Evolutionary conservation across 2,888 invertebrate species (phyloP).

Genomic region (Lepetodrilus schrolli): DNA sequence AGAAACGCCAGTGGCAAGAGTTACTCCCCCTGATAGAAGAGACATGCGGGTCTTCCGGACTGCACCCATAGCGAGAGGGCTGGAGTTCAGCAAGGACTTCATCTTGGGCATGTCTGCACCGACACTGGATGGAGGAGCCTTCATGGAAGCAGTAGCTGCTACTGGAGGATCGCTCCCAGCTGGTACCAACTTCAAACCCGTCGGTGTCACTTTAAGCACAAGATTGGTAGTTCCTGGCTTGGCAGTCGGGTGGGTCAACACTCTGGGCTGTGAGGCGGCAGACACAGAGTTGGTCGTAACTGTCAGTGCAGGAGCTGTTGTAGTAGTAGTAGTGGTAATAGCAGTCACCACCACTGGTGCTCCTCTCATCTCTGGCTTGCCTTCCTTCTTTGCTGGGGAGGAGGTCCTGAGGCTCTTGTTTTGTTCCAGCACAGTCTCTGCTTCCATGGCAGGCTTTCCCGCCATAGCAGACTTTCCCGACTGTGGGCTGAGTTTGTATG

Average conservation of each 20-base stretch:
- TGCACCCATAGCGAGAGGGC: neutral
- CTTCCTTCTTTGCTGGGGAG: neutral
- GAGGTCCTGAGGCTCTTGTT: neutral
- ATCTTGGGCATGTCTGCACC: neutral
- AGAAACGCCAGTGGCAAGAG: neutral
- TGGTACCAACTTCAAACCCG: conserved; percentile 7
- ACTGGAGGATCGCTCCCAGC: neutral
- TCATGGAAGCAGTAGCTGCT: neutral
- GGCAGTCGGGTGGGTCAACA: neutral
- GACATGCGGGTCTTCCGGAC: neutral
- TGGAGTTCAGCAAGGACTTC: neutral
- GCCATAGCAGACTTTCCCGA: neutral
- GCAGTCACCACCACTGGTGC: no score
- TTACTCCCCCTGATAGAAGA: neutral
- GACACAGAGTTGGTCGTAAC: neutral
- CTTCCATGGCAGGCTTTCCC: no score
- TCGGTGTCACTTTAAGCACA: conserved; percentile 10
- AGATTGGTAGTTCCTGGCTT: neutral
- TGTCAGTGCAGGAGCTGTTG: neutral
- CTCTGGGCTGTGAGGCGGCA: neutral
- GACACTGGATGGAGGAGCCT: neutral
- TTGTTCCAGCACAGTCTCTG: neutral
- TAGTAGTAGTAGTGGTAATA: neutral
- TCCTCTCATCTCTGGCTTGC: conserved; percentile 34
- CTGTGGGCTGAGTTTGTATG: conserved; percentile 30